A percentile compares a stretch with the other conserved stretches of the same genome.
Conservation (phyloP, 2,113 vertebrate species). For the Camelus bactrianus region DNA sequence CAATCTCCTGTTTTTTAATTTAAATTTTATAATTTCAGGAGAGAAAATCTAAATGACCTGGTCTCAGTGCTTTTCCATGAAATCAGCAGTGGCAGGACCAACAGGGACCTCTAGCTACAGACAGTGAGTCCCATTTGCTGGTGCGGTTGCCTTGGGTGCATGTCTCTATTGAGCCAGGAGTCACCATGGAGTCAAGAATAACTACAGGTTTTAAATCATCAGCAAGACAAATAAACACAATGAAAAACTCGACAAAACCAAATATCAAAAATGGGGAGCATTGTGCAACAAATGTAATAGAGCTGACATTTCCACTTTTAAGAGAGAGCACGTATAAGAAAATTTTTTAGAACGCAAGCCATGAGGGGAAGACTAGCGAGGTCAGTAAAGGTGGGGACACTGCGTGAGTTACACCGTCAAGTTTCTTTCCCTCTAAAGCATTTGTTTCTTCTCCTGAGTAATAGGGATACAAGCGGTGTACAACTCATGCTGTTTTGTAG, state of each 20-base stretch:
- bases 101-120: fast-evolving
- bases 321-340: neutral
- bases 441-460: neutral
- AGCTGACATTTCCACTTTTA: neutral
- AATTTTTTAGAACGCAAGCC: neutral
- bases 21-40: neutral
- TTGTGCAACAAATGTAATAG: neutral
- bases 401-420: neutral
- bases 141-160: fast-evolving
- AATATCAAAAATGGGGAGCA: neutral
- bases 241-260: neutral
- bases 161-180: neutral
- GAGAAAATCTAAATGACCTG: neutral
- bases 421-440: neutral
- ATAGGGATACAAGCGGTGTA: neutral
- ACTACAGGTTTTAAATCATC: neutral
- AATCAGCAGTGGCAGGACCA: neutral
- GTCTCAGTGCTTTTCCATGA: neutral
- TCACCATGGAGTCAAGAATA: neutral
- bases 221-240: neutral
- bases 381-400: neutral
- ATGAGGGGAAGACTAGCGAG: neutral
- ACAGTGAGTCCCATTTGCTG: neutral
- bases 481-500: neutral
- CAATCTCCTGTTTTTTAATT: neutral